Evolutionary conservation across 2,888 invertebrate genomes (phyloP), one percentile per base, ranked within the genome.

Genomic region (Alcis repandata): DNA sequence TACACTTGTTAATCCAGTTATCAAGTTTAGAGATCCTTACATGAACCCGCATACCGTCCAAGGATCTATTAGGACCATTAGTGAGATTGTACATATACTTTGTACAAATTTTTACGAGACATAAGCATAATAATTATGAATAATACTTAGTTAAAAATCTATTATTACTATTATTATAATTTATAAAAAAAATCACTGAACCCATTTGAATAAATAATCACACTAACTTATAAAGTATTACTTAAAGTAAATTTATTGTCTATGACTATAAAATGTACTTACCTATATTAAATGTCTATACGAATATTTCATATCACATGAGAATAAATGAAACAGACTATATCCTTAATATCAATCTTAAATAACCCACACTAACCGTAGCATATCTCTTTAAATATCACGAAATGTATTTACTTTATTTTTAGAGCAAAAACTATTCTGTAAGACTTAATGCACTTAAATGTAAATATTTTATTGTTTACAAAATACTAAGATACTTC

Each of bases 51-150:
- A 76, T 78, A 78, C 89, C 89, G 89, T 89, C 89, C 89, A 86
- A 82, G 85, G 85, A 84, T 85, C 82, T 80, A 78, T 76, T 79
- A 83, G 87, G 87, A 88, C 86, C 86, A 86, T 81, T 83, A 85
- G 79, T 83, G 82, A 83, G 74, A 80, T 71, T 84, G 85, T 73
- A 79, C 69, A 83, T 82, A 81, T 82, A 81, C 66, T 66, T 68
- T 85, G 79, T 84, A 82, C 69, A 81, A 69, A 76, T 51, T 10
- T 51, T 19, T 51, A 43, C 20, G 38, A 1, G 19, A 33, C 19
- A 43, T 32, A 32, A 10, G 10, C 3, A 27, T 33, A 38, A n/a
- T 27, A 27, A 27, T 4, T 27, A 6, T 27, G 6, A 27, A 4
- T 27, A 27, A 6, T 27, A 4, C 2, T 27, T 19, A 36, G 11